A percentile compares a stretch with the other conserved stretches of the same genome.
phyloP scores from a whole-genome alignment of 2,113 vertebrate species.

The Microcebus murinus region DNA sequence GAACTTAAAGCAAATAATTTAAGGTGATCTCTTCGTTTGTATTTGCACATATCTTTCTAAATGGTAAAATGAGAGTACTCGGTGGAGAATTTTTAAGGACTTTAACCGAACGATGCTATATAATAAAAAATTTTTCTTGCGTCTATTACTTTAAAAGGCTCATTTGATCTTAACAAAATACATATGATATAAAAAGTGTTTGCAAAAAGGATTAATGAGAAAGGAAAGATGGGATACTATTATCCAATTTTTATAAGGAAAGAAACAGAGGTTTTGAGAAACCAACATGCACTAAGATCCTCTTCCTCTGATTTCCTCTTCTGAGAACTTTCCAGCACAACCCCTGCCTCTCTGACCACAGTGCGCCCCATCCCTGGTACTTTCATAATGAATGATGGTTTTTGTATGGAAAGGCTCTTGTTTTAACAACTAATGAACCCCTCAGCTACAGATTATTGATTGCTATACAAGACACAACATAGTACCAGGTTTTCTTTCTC shows the following conservation, averaged over 20 bases:
- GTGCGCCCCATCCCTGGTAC: neutral
- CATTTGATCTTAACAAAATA: conserved; percentile 12
- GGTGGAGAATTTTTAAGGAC: neutral
- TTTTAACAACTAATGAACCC: neutral
- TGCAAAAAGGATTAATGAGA: neutral
- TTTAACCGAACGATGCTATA: neutral
- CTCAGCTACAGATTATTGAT: neutral
- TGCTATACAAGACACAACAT: neutral
- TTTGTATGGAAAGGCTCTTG: neutral
- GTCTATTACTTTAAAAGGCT: neutral
- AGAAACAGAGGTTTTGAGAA: neutral
- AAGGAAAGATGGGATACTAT: neutral
- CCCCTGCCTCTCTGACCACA: neutral
- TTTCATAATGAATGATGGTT: neutral
- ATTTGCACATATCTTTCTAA: neutral
- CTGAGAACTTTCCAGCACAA: neutral
- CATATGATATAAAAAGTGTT: neutral
- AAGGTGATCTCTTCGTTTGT: neutral
- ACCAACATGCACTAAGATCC: neutral
- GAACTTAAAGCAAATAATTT: neutral
- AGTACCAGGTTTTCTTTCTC: neutral
- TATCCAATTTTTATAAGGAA: neutral
- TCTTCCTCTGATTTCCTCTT: neutral
- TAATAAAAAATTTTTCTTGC: neutral
- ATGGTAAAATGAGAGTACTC: neutral